Base-by-base conservation (phyloP, 2,797 vertebrate species). In the Leptatherina wallacei region DNA sequence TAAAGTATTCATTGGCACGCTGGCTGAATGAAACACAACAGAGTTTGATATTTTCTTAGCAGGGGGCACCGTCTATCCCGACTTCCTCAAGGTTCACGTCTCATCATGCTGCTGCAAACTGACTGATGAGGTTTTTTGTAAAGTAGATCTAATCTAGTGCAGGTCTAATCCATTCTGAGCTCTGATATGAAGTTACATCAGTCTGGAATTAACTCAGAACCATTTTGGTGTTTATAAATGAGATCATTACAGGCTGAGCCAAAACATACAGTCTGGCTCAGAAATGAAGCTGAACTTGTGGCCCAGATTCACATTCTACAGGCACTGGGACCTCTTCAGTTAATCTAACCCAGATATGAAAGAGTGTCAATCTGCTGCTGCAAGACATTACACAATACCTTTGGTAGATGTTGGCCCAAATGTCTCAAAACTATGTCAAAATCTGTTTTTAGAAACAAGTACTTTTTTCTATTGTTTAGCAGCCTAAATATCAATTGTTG, bases 1-100 rank as follows among this genome's bases (percentile, higher is more conserved):
- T 88, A 6, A 90, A 90, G 71, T 80, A 88, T 88, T 88, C 65
- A 90, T 57, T 55, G 52, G 71, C 70, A 66, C 51, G 49, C 3
- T 4, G 29, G 51, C 64, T 49, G 59, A 13, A 69, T 71, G 24
- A 71, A 74, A 69, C 51, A 51, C 35, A 67, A 29, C 27, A 40
- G 56, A 52, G 59, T 59, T 47, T 44, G 27, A 29, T 30, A 18
- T 18, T 61, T 69, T 36, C 35, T 36, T 13, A 36, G 9, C 47
- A 67, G 14, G 67, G 8, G 35, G 52, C 36, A 18, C 20, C 36
- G 2, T 30, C 7, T 29, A 33, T 54, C 13, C 36, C 49, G 0
- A 73, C 54, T 66, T 61, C 29, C 2, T 59, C 42, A 32, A 33
- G 33, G 64, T 79, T 62, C 35, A 51, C 49, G 29, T 61, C 29